Evolutionary conservation across 2,113 vertebrate genomes (phyloP).

Genomic region (Leucoraja erinaceus): DNA sequence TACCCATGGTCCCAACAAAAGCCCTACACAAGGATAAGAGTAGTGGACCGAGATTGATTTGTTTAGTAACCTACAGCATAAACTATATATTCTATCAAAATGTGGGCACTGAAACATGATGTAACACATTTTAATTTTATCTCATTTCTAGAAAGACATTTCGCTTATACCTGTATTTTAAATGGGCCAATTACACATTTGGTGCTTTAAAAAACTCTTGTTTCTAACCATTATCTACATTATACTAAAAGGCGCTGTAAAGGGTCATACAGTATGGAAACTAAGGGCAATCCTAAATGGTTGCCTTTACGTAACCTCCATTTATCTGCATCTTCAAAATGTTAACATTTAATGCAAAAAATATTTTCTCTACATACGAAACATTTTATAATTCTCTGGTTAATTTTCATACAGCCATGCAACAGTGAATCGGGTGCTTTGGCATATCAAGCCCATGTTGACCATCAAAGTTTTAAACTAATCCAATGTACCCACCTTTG

Average conservation of each 20-base stretch:
- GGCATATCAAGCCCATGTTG: background rate
- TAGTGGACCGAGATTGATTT: background rate
- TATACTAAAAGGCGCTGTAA: background rate
- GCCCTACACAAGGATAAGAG: background rate
- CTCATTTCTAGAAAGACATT: background rate
- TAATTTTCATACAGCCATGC: background rate
- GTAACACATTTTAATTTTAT: too few species aligned
- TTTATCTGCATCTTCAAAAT: too few species aligned
- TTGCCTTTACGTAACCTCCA: too few species aligned
- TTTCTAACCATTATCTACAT: background rate
- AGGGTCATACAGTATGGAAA: background rate
- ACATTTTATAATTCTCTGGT: background rate
- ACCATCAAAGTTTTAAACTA: background rate
- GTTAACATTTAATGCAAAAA: too few species aligned
- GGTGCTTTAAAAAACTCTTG: background rate
- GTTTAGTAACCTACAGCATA: background rate
- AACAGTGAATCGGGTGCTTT: background rate
- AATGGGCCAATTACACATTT: background rate
- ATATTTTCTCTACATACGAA: too few species aligned
- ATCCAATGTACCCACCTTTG: background rate
- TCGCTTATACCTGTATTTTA: background rate
- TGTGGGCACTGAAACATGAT: too few species aligned
- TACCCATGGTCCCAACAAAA: too few species aligned
- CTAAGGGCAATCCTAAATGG: too few species aligned
- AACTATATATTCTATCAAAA: background rate